Percentiles rank a stretch among this genome's conserved stretches.
phyloP scores from a whole-genome alignment of 1,140 invertebrate genomes.

The Diabrotica virgifera region DNA sequence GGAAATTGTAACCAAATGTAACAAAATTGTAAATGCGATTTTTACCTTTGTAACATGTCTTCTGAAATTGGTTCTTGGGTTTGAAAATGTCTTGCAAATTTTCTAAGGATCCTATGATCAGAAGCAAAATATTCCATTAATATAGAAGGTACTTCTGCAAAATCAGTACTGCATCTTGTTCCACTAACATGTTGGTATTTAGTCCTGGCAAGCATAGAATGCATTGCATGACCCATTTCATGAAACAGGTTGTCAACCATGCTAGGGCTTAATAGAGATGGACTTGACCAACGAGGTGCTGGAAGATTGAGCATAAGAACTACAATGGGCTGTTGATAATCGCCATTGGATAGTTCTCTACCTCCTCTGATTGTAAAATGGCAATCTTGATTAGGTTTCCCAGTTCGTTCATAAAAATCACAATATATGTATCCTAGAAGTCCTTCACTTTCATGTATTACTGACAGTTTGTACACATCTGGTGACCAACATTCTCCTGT shows the following conservation, averaged over 20 bases:
- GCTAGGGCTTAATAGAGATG: constrained; percentile 76
- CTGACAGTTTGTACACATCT: constrained; percentile 86
- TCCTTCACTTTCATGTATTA: constrained; percentile 74
- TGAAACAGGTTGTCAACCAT: constrained; percentile 97
- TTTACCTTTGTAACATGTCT: constrained; percentile 36
- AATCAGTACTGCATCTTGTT: constrained; percentile 94
- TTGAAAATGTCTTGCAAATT: constrained; percentile 89
- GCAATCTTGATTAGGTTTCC: constrained; percentile 95
- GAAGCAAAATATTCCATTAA: constrained; percentile 97
- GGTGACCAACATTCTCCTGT: constrained; percentile 61
- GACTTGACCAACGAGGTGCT: constrained; percentile 67
- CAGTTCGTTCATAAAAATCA: constrained; percentile 87
- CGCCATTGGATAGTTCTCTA: constrained; percentile 72
- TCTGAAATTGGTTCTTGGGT: constrained; percentile 82
- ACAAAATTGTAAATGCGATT: not conserved
- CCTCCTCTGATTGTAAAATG: constrained; percentile 98
- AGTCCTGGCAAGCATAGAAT: constrained; percentile 96
- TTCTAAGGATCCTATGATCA: constrained; percentile 79
- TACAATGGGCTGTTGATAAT: constrained; percentile 88
- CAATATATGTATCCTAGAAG: constrained; percentile 94
- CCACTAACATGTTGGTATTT: constrained; percentile 96
- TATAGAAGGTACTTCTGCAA: constrained; percentile 97
- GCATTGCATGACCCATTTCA: constrained; percentile 99
- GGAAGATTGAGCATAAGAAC: constrained; percentile 90
- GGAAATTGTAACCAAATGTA: not conserved